These are phyloP conservation scores for Rhysida immarginata DNA, from an alignment of 1,140 invertebrate species.

Conservation along the genomic window DNA sequence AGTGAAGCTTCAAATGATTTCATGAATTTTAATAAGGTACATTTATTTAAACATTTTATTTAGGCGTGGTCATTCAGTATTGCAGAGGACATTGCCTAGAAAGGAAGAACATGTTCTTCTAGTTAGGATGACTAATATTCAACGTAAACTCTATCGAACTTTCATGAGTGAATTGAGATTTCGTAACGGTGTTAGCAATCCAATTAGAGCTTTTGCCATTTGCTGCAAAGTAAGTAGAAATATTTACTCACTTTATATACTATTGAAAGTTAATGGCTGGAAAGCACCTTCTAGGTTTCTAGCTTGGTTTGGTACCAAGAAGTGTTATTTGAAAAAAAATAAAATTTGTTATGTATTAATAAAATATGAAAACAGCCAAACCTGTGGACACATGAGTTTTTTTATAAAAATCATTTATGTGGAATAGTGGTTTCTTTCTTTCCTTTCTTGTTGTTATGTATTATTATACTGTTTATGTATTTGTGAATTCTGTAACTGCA, in stretches of 20 bases:
- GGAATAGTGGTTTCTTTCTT: too few species aligned
- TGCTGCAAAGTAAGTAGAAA: conserved; percentile 67
- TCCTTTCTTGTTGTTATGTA: too few species aligned
- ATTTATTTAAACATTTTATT: too few species aligned
- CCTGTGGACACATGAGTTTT: too few species aligned
- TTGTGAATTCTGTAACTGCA: too few species aligned
- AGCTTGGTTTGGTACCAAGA: background rate
- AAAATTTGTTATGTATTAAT: too few species aligned
- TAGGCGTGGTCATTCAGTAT: conserved; percentile 69
- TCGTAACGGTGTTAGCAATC: conserved; percentile 75
- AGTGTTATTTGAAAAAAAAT: too few species aligned
- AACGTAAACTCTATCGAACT: conserved; percentile 69
- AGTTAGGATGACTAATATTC: conserved; percentile 70
- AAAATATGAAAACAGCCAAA: too few species aligned
- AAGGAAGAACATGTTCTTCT: conserved; percentile 86
- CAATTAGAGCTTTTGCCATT: conserved; percentile 92
- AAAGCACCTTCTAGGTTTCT: background rate
- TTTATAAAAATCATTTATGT: too few species aligned
- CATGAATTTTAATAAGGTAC: too few species aligned
- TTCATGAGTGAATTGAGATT: conserved; percentile 84
- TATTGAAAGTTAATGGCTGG: conserved; percentile 6
- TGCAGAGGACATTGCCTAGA: conserved; percentile 67
- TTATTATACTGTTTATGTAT: too few species aligned
- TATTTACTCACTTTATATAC: conserved; percentile 4
- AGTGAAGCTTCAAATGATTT: too few species aligned